Base-by-base conservation (phyloP, 2,113 vertebrate genomes). In the Tricholaema leucomelas region DNA sequence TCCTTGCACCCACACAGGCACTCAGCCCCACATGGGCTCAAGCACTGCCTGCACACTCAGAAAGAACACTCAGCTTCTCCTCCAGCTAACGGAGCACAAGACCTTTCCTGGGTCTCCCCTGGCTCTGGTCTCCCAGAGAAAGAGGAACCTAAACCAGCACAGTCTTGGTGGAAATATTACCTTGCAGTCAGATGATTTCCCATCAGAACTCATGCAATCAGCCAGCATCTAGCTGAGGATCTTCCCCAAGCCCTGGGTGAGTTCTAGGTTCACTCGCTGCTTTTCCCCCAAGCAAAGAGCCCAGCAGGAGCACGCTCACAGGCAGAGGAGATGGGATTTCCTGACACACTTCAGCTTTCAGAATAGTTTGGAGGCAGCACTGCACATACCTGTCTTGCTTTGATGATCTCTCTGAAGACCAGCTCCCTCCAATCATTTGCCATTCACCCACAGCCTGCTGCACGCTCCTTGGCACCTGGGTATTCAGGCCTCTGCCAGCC, bases 401-500 rank as follows among this genome's bases (percentile, higher is more conserved):
- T 14, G 54, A 17, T 19, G 84, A 65, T 36, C 77, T 75, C 78
- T n/a, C 27, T 8, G 35, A 20, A 61, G 66, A 86, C 40, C 81
- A 66, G 35, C 4, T 46, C 50, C 83, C 66, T 30, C 7, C 1
- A 72, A 72, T 4, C 42, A 5, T 31, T 50, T 36, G 28, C 85
- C 35, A 2, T 12, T 81, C 90, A n/a, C 70, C 80, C 94, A 20
- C 42, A 42, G 33, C 52, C 3, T 59, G 72, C 85, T 58, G 64
- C 52, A 30, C 7, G 44, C 70, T 94, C 91, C 81, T 67, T 78
- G 89, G 90, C 94, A 80, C 44, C 17, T 33, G 48, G 48, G 30
- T 21, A 5, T 6, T 84, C 13, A 74, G 48, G 75, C 55, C 78
- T 69, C 3, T 91, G 91, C 89, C 95, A 93, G 87, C 87, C 70